Evolutionary conservation across 2,797 vertebrate genomes (phyloP).

Genomic region (Phaenicophaeus curvirostris): DNA sequence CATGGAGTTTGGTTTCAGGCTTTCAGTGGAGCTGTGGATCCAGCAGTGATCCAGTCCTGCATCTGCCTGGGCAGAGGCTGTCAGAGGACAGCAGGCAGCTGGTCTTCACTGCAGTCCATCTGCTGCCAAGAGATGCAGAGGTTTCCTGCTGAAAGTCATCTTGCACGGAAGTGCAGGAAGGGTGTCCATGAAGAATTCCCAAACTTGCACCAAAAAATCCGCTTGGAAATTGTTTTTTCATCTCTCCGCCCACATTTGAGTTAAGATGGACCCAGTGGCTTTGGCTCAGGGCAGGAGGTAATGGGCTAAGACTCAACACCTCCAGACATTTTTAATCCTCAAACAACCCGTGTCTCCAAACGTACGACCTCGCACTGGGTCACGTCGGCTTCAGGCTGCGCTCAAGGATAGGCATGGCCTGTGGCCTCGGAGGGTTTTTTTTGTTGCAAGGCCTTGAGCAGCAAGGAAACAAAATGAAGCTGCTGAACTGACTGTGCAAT

Average conservation of each 20-base stretch:
- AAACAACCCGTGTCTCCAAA: fast-evolving
- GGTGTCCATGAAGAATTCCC: background rate
- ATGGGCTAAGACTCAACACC: background rate
- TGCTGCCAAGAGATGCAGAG: background rate
- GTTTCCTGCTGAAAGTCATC: background rate
- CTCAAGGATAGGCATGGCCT: background rate
- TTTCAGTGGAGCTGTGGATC: background rate
- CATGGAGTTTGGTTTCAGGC: background rate
- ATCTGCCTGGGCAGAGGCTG: too few relatives aligned
- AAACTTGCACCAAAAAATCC: background rate
- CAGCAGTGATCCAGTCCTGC: too few relatives aligned
- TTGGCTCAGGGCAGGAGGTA: background rate
- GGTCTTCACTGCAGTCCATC: background rate
- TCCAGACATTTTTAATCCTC: background rate
- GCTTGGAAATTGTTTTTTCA: background rate
- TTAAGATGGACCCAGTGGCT: background rate
- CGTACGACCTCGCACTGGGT: fast-evolving
- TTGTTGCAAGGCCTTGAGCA: background rate
- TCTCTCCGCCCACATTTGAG: background rate
- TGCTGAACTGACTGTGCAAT: background rate
- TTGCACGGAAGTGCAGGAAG: background rate
- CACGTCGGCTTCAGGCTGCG: background rate
- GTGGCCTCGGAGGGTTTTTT: background rate
- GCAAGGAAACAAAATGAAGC: background rate
- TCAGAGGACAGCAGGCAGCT: too few relatives aligned